These are phyloP conservation scores for Drosophila sechellia DNA, from an alignment of 1,140 invertebrate species.

Conservation along the genomic window DNA sequence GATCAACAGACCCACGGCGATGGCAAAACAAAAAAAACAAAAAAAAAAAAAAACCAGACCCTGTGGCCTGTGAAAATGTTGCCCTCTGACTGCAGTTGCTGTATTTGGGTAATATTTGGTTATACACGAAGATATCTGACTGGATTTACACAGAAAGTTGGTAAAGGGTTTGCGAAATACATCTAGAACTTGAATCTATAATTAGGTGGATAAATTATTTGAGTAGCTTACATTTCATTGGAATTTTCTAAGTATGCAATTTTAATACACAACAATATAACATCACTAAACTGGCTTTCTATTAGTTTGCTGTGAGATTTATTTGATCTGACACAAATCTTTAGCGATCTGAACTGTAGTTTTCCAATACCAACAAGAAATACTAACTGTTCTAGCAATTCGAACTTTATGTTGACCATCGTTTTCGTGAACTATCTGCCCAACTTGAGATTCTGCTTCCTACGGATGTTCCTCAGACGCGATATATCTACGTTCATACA, in stretches of 20 bases:
- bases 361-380: neutral
- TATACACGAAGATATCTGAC: slow-evolving; percentile 2
- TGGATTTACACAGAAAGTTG: neutral
- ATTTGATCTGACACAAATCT: too few species aligned
- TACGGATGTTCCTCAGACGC: slow-evolving; percentile 7
- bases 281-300: neutral
- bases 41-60: neutral
- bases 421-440: neutral
- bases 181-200: too few species aligned
- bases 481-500: neutral
- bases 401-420: too few species aligned
- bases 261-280: neutral
- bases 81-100: slow-evolving; percentile 5
- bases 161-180: too few species aligned
- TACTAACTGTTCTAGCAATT: neutral
- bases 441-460: neutral
- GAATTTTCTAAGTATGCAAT: neutral
- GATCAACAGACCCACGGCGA: slow-evolving; percentile 9
- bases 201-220: too few species aligned
- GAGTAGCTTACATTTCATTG: too few species aligned
- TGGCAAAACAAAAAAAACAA: neutral
- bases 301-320: neutral
- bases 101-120: neutral
- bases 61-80: slow-evolving; percentile 4
- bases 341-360: too few species aligned